These are phyloP conservation scores for Echinometra lucunter DNA, from an alignment of 53 echinoderm and acorn worm species.

Conservation along the genomic window DNA sequence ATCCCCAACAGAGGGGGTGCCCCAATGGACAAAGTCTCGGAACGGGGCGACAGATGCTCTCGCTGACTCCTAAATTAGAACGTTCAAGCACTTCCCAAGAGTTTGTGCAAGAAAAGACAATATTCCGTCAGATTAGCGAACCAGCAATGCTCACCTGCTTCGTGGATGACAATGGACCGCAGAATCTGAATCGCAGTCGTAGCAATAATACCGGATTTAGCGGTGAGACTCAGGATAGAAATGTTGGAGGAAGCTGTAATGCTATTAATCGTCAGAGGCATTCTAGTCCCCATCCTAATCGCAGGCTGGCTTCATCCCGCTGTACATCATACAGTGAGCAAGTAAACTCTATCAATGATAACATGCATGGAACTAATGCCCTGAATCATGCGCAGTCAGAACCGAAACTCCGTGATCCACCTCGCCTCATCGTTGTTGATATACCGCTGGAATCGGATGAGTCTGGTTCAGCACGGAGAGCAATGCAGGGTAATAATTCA, in stretches of 20 bases:
- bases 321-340: constrained; percentile 47
- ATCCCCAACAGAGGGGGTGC: neutral
- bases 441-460: constrained; percentile 58
- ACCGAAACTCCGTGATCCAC: constrained; percentile 48
- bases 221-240: neutral
- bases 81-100: constrained; percentile 56
- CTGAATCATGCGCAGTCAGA: constrained; percentile 60
- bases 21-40: neutral
- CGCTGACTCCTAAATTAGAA: constrained; percentile 7
- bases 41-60: constrained; percentile 3
- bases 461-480: neutral
- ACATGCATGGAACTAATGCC: constrained; percentile 1
- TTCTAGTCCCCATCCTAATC: constrained; percentile 45
- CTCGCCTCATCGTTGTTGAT: constrained; percentile 53
- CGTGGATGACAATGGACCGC: constrained; percentile 28
- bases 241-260: constrained; percentile 49
- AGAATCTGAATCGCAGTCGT: constrained; percentile 64
- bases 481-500: constrained; percentile 65
- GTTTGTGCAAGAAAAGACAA: constrained; percentile 63
- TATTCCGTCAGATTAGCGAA: constrained; percentile 64
- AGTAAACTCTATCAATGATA: constrained; percentile 46
- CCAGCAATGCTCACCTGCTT: constrained; percentile 56
- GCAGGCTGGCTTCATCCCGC: neutral
- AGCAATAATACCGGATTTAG: constrained; percentile 64
- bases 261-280: constrained; percentile 39